Percentiles rank a stretch among this genome's conserved stretches.
Conservation (phyloP, 2,888 invertebrate species). For the Pasiphila rectangulata region DNA sequence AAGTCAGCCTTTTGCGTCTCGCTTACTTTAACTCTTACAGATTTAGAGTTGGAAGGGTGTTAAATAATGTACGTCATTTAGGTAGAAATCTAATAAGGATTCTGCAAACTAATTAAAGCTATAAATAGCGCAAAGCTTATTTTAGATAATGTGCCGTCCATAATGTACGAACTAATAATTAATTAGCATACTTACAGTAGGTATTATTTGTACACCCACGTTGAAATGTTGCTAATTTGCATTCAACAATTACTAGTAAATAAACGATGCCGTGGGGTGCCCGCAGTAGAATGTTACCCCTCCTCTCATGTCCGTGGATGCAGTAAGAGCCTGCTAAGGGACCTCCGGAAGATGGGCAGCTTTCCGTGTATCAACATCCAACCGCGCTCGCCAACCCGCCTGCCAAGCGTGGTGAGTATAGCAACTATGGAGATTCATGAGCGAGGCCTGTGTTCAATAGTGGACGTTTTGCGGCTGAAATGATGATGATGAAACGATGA, state of each 20-base stretch:
- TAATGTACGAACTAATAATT: not conserved
- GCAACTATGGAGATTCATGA: no score
- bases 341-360: no score
- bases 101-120: constrained; percentile 7
- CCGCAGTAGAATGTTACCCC: no score
- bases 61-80: constrained; percentile 17
- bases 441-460: no score
- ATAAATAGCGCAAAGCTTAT: constrained; percentile 8
- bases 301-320: no score
- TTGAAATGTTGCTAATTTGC: not conserved
- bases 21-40: not conserved
- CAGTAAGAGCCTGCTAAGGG: no score
- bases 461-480: no score
- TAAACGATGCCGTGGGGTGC: not conserved
- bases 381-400: no score
- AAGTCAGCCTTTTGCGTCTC: not conserved
- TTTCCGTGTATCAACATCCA: no score
- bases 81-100: constrained; percentile 7
- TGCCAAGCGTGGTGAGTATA: no score
- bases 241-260: not conserved
- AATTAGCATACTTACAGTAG: not conserved
- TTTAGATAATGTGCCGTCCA: not conserved
- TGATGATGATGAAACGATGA: no score
- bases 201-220: not conserved
- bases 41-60: not conserved